Conservation (phyloP, 2,797 vertebrate genomes). For the Rhinatrema bivittatum region DNA sequence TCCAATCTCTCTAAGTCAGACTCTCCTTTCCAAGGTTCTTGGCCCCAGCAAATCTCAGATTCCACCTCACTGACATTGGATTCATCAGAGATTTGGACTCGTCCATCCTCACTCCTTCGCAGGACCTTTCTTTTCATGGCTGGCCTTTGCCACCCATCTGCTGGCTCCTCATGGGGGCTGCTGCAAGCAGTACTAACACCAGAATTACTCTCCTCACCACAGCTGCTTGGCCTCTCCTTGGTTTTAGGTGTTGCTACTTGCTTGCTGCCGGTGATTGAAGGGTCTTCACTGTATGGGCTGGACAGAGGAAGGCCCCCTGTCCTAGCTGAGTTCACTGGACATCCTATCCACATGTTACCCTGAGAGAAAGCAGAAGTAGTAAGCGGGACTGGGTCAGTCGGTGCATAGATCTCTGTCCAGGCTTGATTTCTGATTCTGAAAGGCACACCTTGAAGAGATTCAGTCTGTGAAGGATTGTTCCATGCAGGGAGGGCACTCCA, state of each 20-base stretch:
- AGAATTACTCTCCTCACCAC: neutral
- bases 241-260: neutral
- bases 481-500: too few species aligned
- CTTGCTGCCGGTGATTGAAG: conserved; percentile 1
- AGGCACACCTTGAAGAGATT: too few species aligned
- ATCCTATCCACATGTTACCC: too few species aligned
- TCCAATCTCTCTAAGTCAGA: too few species aligned
- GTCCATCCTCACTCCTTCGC: conserved; percentile 43
- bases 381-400: too few species aligned
- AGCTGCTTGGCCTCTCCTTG: neutral
- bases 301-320: neutral
- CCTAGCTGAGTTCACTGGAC: conserved; percentile 13
- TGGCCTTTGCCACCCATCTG: too few species aligned
- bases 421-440: too few species aligned
- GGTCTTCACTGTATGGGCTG: conserved; percentile 30
- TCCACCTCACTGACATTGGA: conserved; percentile 8
- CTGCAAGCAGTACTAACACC: too few species aligned
- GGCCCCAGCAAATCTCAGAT: too few species aligned
- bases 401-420: too few species aligned
- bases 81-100: conserved; percentile 43
- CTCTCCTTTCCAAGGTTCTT: conserved; percentile 5
- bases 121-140: conserved; percentile 62
- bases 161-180: conserved; percentile 8
- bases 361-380: too few species aligned
- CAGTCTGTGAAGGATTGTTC: too few species aligned